Percentiles rank a stretch among this genome's conserved stretches.
These are phyloP conservation scores for Siderastrea siderea DNA, from an alignment of 92 coral and sea anemone genomes.

Conservation along the genomic window DNA sequence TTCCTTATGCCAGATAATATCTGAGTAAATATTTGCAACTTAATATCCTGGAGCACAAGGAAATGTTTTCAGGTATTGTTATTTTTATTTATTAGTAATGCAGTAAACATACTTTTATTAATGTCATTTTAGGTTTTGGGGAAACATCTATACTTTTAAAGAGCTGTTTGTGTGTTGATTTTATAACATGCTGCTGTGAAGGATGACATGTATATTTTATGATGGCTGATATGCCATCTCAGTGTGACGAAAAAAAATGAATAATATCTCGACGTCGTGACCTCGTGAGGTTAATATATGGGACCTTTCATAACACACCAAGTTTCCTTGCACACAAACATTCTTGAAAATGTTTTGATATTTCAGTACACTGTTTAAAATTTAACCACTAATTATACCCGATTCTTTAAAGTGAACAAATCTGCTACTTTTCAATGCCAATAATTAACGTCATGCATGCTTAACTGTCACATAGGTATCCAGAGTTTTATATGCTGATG, in stretches of 20 bases:
- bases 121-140: too few relatives aligned
- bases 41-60: not conserved
- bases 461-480: not conserved
- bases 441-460: not conserved
- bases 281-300: too few relatives aligned
- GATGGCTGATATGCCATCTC: too few relatives aligned
- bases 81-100: not conserved
- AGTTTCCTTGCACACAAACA: not conserved
- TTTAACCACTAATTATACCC: not conserved
- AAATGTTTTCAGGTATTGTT: not conserved
- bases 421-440: not conserved
- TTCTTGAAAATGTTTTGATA: not conserved
- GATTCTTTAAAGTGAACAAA: not conserved
- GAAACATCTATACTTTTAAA: not conserved
- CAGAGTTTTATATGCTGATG: not conserved
- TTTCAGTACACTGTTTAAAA: not conserved
- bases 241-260: too few relatives aligned
- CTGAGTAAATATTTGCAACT: not conserved
- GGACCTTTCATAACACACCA: not conserved
- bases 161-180: not conserved
- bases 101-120: not conserved
- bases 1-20: constrained; percentile 20
- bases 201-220: too few relatives aligned
- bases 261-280: too few relatives aligned
- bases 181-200: too few relatives aligned